Base-by-base conservation (phyloP, 92 coral and sea anemone genomes). In the Actinostola sp. region DNA sequence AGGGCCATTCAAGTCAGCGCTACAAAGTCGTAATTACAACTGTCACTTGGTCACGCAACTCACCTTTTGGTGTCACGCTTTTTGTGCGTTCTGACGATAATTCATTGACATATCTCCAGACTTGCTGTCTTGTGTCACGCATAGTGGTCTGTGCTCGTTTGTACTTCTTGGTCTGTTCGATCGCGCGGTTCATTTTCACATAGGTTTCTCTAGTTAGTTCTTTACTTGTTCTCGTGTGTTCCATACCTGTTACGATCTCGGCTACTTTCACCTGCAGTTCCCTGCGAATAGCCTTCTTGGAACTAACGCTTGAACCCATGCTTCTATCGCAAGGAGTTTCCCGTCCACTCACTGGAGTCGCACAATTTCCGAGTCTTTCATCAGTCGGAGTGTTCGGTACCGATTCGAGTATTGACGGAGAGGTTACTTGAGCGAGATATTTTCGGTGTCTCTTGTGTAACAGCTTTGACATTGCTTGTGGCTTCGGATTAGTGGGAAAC, bases 401-500 rank as follows among this genome's bases (percentile, higher is more conserved):
- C 34, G 82, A 77, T 56, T 90, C 85, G 23, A 80, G 33, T 52
- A 66, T 71, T 25, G 71, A 48, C 39, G 84, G 36, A 6, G 67
- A 63, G 61, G 17, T 56, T 45, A 62, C 68, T 41, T 75, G 34
- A 70, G 32, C 19, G 74, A 39, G 8, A 78, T n/a, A 76, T 44
- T 85, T 82, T 51, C 67, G 71, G 56, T 78, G 79, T 59, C 92
- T 78, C 75, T 72, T 87, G 70, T 90, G 90, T 25, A 88, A 82
- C 46, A 86, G 85, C 61, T 88, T 92, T 0, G 93, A 66, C 35
- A 80, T 64, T 46, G 93, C 82, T 67, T 84, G 76, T 30, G 96
- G 95, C 28, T 86, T 97, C 10, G 96, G 89, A 20, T 87, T 83
- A 55, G 63, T 76, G n/a, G 90, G 85, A 33, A 92, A 62, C 99